Evolutionary conservation across 2,113 vertebrate species (phyloP).

Genomic region (Sitta europaea): DNA sequence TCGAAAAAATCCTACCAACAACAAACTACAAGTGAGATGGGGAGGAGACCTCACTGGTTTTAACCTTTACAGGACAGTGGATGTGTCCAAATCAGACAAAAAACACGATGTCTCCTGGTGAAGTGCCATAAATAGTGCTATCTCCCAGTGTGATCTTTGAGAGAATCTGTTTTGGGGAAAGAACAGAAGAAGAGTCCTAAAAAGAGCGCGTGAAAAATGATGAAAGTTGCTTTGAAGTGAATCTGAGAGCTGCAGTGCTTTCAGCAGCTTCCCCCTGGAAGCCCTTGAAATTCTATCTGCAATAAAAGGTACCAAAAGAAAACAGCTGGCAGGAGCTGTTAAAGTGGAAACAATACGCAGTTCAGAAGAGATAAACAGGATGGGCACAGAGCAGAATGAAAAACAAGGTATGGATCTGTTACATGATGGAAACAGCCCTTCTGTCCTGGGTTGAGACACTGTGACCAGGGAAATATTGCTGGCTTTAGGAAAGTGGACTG

Average conservation of each 20-base stretch:
- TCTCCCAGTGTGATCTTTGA: constrained; percentile 73
- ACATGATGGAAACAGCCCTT: not conserved
- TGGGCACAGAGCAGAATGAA: constrained; percentile 13
- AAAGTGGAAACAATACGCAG: constrained; percentile 58
- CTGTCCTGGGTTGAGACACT: not conserved
- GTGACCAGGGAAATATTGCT: not conserved
- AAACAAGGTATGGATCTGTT: constrained; percentile 48
- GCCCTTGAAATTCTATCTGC: constrained; percentile 77
- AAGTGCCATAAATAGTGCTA: constrained; percentile 74
- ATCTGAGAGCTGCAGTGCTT: constrained; percentile 57
- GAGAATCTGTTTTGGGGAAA: constrained; percentile 73
- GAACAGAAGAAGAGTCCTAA: constrained; percentile 68
- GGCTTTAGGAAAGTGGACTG: not conserved
- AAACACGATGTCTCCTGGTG: constrained; percentile 59
- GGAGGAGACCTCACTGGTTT: constrained; percentile 64
- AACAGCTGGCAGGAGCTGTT: constrained; percentile 71
- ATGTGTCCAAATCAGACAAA: constrained; percentile 72
- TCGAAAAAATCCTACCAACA: constrained; percentile 38
- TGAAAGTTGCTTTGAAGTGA: constrained; percentile 80
- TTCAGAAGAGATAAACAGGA: constrained; percentile 24
- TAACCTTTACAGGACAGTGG: constrained; percentile 75
- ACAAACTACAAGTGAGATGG: constrained; percentile 64
- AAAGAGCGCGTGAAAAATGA: constrained; percentile 74
- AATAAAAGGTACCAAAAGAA: constrained; percentile 76
- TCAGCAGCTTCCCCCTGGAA: constrained; percentile 72